Evolutionary conservation across 2,888 invertebrate genomes (phyloP).

Genomic region (Microctonus aethiopoides): DNA sequence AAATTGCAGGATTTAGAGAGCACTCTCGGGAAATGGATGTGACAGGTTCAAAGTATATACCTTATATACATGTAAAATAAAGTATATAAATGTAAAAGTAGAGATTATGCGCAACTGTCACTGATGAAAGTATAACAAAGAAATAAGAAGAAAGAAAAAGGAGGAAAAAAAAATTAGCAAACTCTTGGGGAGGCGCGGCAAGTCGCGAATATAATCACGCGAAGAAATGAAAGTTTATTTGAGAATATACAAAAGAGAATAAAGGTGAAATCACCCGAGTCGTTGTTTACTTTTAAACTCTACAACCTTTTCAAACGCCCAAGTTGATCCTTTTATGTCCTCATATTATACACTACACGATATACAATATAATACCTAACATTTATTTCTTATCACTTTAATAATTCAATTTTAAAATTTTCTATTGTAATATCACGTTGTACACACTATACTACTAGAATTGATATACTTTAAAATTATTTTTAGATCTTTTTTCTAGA

Average conservation of each 20-base stretch:
- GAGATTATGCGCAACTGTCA: not conserved
- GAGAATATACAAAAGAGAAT: too few species aligned
- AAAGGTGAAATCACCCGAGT: too few species aligned
- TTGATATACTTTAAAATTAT: not conserved
- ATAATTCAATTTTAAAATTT: not conserved
- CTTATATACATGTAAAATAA: not conserved
- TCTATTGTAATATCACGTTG: not conserved
- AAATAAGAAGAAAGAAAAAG: not conserved
- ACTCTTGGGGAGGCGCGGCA: not conserved
- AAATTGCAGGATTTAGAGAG: not conserved
- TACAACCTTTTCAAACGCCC: too few species aligned
- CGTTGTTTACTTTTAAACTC: too few species aligned
- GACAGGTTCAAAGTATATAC: not conserved
- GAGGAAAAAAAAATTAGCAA: not conserved
- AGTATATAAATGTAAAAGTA: not conserved
- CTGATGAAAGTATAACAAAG: not conserved
- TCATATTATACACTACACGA: not conserved
- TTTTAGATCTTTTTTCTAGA: not conserved
- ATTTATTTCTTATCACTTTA: not conserved
- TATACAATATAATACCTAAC: not conserved
- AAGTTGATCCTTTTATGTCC: not conserved
- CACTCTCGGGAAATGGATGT: not conserved
- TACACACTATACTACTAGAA: not conserved
- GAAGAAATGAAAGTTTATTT: not conserved
- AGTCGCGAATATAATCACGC: slow-evolving; percentile 36